These are phyloP conservation scores for Semnopithecus entellus DNA, from an alignment of 2,113 vertebrate species.

Conservation along the genomic window DNA sequence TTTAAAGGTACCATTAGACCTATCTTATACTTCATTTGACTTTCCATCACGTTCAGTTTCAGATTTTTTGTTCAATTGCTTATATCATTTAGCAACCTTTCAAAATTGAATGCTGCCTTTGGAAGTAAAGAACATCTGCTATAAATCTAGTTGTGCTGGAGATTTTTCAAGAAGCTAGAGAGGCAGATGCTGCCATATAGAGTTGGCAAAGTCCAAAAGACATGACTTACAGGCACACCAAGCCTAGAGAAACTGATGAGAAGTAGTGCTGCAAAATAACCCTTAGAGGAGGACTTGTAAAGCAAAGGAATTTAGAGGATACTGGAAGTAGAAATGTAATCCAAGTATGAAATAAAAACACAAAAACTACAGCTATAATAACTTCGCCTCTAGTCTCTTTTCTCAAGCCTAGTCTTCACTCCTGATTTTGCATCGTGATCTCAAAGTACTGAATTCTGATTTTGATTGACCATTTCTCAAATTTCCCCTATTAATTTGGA, in stretches of 20 bases:
- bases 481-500: neutral
- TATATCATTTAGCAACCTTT: slow-evolving; percentile 39
- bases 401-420: neutral
- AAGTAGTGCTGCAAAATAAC: neutral
- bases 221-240: neutral
- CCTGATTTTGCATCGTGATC: neutral
- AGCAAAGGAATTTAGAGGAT: neutral
- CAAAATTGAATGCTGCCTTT: slow-evolving; percentile 47
- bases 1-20: neutral
- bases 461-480: slow-evolving; percentile 1
- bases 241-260: neutral
- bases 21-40: neutral
- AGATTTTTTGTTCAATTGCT: neutral
- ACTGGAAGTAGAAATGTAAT: neutral
- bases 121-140: slow-evolving; percentile 39
- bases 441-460: neutral
- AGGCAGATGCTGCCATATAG: neutral
- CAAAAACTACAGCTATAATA: neutral
- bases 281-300: neutral
- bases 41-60: slow-evolving; percentile 18
- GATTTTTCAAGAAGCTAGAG: slow-evolving; percentile 2
- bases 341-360: neutral
- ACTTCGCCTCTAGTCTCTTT: neutral
- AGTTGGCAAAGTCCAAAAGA: neutral
- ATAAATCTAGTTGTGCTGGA: neutral